These are phyloP conservation scores for Parapsyche elsis DNA, from an alignment of 1,140 invertebrate genomes.

Conservation along the genomic window DNA sequence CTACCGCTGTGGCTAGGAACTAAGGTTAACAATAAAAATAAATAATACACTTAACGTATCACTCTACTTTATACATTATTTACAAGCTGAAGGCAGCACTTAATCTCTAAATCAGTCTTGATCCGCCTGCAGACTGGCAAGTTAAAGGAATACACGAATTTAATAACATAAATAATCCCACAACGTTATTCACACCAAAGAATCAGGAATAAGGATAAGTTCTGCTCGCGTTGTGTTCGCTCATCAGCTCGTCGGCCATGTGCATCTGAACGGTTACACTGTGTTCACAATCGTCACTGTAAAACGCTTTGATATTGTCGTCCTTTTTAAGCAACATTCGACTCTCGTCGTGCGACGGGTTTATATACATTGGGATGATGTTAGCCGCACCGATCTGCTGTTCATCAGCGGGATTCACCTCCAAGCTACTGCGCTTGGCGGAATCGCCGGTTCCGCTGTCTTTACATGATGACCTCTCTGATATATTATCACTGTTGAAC, in stretches of 20 bases:
- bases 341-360: conserved; percentile 33
- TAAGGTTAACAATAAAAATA: conserved; percentile 17
- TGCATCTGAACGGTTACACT: conserved; percentile 15
- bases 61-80: conserved; percentile 44
- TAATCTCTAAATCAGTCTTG: conserved; percentile 50
- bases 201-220: conserved; percentile 53
- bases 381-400: conserved; percentile 8
- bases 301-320: conserved; percentile 22
- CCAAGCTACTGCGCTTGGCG: conserved; percentile 71
- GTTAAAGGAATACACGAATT: conserved; percentile 28
- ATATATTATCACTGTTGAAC: conserved; percentile 64
- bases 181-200: not conserved
- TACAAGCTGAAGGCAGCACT: conserved; percentile 42
- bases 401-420: conserved; percentile 61
- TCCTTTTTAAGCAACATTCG: conserved; percentile 30
- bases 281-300: conserved; percentile 26
- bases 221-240: conserved; percentile 21
- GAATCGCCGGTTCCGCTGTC: conserved; percentile 77
- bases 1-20: conserved; percentile 26
- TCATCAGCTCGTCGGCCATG: not conserved
- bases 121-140: conserved; percentile 42
- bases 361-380: conserved; percentile 18
- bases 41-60: conserved; percentile 10
- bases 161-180: conserved; percentile 37
- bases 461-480: conserved; percentile 72